Percentiles rank a stretch among this genome's conserved stretches.
phyloP scores from a whole-genome alignment of 2,888 invertebrate genomes.

The Podotricha telesiphe region DNA sequence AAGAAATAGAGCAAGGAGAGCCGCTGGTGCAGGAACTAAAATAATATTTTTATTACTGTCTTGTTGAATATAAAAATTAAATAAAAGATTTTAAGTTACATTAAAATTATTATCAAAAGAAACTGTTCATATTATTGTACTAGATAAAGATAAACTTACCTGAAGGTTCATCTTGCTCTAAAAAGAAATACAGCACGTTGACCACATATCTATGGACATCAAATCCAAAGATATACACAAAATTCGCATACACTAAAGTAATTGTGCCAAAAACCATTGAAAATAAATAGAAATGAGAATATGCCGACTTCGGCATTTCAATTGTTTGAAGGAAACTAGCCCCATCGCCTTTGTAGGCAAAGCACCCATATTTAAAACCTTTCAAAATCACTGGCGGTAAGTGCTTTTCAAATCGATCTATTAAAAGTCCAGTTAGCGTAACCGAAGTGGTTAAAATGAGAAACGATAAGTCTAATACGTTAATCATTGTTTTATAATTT shows the following conservation, averaged over 20 bases:
- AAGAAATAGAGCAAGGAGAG: slow-evolving; percentile 84
- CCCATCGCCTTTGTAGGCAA: slow-evolving; percentile 81
- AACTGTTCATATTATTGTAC: background rate
- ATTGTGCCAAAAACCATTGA: slow-evolving; percentile 84
- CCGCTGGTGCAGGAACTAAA: slow-evolving; percentile 84
- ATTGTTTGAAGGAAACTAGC: slow-evolving; percentile 73
- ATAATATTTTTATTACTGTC: slow-evolving; percentile 28
- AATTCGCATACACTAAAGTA: slow-evolving; percentile 74
- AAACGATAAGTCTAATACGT: slow-evolving; percentile 74
- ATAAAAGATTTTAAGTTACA: too few relatives aligned
- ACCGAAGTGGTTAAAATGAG: slow-evolving; percentile 70
- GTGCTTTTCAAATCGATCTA: slow-evolving; percentile 86
- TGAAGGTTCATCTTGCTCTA: slow-evolving; percentile 71
- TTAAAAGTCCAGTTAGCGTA: slow-evolving; percentile 83
- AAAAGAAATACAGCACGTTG: slow-evolving; percentile 72
- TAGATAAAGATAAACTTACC: slow-evolving; percentile 66
- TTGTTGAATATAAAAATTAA: too few relatives aligned
- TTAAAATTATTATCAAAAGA: too few relatives aligned
- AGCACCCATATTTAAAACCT: slow-evolving; percentile 89
- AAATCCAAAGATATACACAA: slow-evolving; percentile 76
- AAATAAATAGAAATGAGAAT: slow-evolving; percentile 91
- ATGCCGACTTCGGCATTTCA: slow-evolving; percentile 91
- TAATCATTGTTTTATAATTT: slow-evolving; percentile 56
- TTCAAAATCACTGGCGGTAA: slow-evolving; percentile 87
- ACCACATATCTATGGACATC: slow-evolving; percentile 77